These are phyloP conservation scores for Steinernema scapterisci DNA, from an alignment of 2,888 invertebrate genomes.

Conservation along the genomic window DNA sequence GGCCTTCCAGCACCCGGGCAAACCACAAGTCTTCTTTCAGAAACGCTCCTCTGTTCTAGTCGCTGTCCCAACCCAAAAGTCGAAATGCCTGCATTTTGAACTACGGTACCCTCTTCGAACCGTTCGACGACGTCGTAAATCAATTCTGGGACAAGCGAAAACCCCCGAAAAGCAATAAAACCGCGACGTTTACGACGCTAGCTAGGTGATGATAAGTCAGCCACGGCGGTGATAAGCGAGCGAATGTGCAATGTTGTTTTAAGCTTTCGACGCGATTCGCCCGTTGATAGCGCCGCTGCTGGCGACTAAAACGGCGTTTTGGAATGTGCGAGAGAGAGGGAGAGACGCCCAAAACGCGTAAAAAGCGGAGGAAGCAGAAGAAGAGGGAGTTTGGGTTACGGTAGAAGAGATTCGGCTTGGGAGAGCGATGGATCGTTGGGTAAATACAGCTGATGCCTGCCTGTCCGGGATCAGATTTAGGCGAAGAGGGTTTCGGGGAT, in stretches of 20 bases:
- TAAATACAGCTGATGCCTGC: constrained; percentile 17
- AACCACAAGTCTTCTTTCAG: no score
- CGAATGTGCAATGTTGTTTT: constrained; percentile 31
- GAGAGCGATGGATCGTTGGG: background rate
- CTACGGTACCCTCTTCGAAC: background rate
- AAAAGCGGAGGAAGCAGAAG: background rate
- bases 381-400: background rate
- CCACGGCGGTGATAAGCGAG: background rate
- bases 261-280: background rate
- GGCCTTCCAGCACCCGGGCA: no score
- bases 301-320: constrained; percentile 7
- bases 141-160: constrained; percentile 9
- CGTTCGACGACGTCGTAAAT: constrained; percentile 13
- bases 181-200: background rate
- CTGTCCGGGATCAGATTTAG: background rate
- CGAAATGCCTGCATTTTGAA: no score
- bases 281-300: constrained; percentile 10
- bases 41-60: no score
- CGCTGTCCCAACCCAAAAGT: no score
- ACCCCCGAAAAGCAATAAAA: constrained; percentile 27
- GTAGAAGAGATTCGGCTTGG: background rate
- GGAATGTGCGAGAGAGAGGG: background rate
- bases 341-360: background rate
- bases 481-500: background rate
- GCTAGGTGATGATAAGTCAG: constrained; percentile 25